phyloP scores from a whole-genome alignment of 2,888 invertebrate species.

The Melipona beecheii region DNA sequence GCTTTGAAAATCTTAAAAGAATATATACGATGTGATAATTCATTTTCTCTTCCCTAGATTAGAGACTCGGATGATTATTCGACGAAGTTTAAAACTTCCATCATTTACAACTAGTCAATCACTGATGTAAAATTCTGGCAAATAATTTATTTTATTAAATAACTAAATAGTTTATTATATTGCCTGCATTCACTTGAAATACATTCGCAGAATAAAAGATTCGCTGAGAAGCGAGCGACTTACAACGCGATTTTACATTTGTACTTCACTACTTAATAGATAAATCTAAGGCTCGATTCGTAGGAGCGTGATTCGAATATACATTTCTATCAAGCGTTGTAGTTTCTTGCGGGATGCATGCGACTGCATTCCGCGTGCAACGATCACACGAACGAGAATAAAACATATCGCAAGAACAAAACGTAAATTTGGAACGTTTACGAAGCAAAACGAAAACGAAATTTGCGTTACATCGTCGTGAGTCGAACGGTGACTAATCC shows the following conservation, averaged over 20 bases:
- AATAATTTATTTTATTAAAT: not conserved
- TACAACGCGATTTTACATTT: conserved; percentile 20
- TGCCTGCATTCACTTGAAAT: not conserved
- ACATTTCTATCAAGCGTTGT: not conserved
- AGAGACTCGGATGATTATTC: not conserved
- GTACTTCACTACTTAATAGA: not conserved
- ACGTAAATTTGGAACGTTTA: not conserved
- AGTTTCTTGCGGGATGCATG: conserved; percentile 15
- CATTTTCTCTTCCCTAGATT: no score
- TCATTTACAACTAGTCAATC: not conserved
- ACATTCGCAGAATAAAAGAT: not conserved
- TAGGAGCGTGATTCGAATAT: not conserved
- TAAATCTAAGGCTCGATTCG: not conserved
- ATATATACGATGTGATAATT: no score
- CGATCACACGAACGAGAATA: conserved; percentile 22
- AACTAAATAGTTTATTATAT: no score
- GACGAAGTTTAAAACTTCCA: not conserved
- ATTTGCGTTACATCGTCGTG: conserved; percentile 56
- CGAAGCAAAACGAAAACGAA: conserved; percentile 54
- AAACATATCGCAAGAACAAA: conserved; percentile 4
- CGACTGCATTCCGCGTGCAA: conserved; percentile 24
- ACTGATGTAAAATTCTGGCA: not conserved
- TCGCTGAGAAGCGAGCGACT: not conserved
- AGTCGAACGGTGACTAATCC: conserved; percentile 75
- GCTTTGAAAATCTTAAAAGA: not conserved